Percentiles rank a stretch among this genome's conserved stretches.
Conservation (phyloP, 1,140 invertebrate genomes). For the fruit fly (Drosophila melanogaster) region DNA sequence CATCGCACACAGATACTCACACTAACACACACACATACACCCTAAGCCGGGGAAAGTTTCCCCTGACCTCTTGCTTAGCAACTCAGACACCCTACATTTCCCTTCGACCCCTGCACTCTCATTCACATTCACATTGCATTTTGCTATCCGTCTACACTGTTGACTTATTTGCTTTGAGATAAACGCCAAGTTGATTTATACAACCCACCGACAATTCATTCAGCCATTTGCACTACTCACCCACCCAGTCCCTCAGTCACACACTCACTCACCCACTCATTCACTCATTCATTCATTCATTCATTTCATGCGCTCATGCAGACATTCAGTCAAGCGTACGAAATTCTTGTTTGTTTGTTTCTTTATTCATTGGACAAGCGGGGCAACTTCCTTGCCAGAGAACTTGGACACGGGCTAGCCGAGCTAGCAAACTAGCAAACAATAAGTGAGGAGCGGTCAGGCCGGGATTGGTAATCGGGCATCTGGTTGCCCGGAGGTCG, state of each 20-base stretch:
- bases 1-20: conserved; percentile 44
- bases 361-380: conserved; percentile 75
- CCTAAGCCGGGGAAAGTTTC: conserved; percentile 13
- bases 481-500: background rate
- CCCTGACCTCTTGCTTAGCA: conserved; percentile 9
- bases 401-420: conserved; percentile 39
- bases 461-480: conserved; percentile 9
- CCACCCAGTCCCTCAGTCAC: conserved; percentile 19
- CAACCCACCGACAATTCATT: conserved; percentile 81
- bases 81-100: background rate
- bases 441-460: conserved; percentile 31
- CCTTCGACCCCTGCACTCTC: conserved; percentile 25
- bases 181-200: conserved; percentile 83
- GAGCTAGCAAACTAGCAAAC: conserved; percentile 72
- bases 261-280: conserved; percentile 29
- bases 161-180: conserved; percentile 83
- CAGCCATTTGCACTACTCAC: conserved; percentile 71
- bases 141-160: conserved; percentile 78
- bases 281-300: conserved; percentile 34
- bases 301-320: conserved; percentile 56
- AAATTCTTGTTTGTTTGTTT: conserved; percentile 82
- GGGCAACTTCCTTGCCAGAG: conserved; percentile 32
- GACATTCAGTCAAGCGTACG: conserved; percentile 76
- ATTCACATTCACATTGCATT: conserved; percentile 69
- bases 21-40: background rate